Evolutionary conservation across 2,113 vertebrate species (phyloP).

Genomic region (western clawed frog (Xenopus tropicalis)): UCB_Xtro_10.0 CM004449.2:100582501-100583000

Average conservation of each 20-base stretch:
- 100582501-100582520: constrained; percentile 25
- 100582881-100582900: neutral
- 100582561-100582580: constrained; percentile 13
- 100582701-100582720: neutral
- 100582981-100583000: too few relatives aligned
- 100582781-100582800: neutral
- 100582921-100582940: neutral
- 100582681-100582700: constrained; percentile 1
- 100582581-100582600: constrained; percentile 18
- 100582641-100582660: neutral
- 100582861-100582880: neutral
- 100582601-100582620: constrained; percentile 1
- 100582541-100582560: constrained; percentile 19
- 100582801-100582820: neutral
- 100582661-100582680: constrained; percentile 1
- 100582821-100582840: neutral
- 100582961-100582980: neutral
- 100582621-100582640: neutral
- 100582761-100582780: neutral
- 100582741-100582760: neutral
- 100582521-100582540: constrained; percentile 29
- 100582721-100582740: neutral
- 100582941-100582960: neutral
- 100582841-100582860: neutral
- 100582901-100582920: neutral